phyloP scores from a whole-genome alignment of 2,797 vertebrate species.

The Sciaenops ocellatus region DNA sequence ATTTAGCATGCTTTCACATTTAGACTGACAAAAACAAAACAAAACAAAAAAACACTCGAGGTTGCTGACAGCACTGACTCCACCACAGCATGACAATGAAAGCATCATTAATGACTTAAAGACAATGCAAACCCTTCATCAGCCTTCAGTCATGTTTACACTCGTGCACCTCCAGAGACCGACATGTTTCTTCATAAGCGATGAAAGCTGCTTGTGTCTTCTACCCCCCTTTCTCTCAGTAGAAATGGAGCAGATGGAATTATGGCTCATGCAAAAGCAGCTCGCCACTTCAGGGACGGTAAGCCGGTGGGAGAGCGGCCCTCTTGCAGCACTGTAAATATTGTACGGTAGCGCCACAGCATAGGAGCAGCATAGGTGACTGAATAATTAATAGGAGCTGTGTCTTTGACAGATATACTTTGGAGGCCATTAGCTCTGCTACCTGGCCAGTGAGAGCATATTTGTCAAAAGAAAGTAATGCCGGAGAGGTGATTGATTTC shows the following conservation, averaged over 20 bases:
- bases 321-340: conserved; percentile 77
- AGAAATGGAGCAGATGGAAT: conserved; percentile 67
- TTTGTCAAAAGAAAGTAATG: conserved; percentile 81
- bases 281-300: conserved; percentile 56
- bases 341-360: conserved; percentile 76
- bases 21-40: neutral
- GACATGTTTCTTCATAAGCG: conserved; percentile 40
- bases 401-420: conserved; percentile 84
- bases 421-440: conserved; percentile 82
- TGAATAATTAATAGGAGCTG: conserved; percentile 86
- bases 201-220: conserved; percentile 55
- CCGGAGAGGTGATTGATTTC: conserved; percentile 79
- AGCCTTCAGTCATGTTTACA: conserved; percentile 54
- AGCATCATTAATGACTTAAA: conserved; percentile 65
- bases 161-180: conserved; percentile 52
- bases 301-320: conserved; percentile 58
- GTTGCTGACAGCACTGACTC: conserved; percentile 10
- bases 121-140: conserved; percentile 56
- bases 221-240: conserved; percentile 1
- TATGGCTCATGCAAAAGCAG: conserved; percentile 65
- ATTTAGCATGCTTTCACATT: conserved; percentile 58
- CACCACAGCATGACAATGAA: conserved; percentile 36
- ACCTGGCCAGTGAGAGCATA: conserved; percentile 77
- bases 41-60: neutral
- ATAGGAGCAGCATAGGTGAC: conserved; percentile 70